Evolutionary conservation across 92 coral and sea anemone species (phyloP).

Genomic region (Anthopleura xanthogrammica): DNA sequence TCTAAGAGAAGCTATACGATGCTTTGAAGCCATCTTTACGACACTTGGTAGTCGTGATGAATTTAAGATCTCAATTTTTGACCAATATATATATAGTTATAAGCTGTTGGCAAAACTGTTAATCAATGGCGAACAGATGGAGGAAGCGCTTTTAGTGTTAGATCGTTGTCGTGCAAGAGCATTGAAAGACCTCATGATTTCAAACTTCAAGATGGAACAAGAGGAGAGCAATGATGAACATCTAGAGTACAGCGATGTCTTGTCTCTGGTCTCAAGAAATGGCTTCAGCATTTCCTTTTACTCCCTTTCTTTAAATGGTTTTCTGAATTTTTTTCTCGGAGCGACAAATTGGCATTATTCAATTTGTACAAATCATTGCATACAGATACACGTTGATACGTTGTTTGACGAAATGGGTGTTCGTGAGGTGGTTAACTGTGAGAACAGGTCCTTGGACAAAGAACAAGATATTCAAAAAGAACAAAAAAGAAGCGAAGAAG

Average conservation of each 20-base stretch:
- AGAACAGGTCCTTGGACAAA: constrained; percentile 4
- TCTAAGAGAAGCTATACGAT: constrained; percentile 9
- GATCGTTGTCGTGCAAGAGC: not conserved
- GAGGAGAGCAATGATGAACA: not conserved
- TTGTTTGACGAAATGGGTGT: not conserved
- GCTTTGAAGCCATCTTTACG: not conserved
- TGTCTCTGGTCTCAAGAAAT: no score
- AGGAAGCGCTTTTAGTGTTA: not conserved
- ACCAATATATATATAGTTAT: not conserved
- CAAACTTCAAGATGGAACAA: not conserved
- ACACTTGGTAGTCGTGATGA: not conserved
- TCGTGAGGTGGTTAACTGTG: not conserved
- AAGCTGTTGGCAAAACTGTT: not conserved
- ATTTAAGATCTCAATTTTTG: constrained; percentile 2
- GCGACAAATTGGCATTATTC: no score
- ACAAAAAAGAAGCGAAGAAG: not conserved
- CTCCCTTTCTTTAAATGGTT: no score
- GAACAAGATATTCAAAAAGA: not conserved
- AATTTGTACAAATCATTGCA: no score
- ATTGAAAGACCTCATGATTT: not conserved
- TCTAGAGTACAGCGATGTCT: no score
- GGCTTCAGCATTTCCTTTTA: no score
- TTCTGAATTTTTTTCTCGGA: no score
- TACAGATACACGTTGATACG: not conserved
- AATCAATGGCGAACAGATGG: not conserved